phyloP scores from a whole-genome alignment of 2,113 vertebrate species.

The Odocoileus hemionus region DNA sequence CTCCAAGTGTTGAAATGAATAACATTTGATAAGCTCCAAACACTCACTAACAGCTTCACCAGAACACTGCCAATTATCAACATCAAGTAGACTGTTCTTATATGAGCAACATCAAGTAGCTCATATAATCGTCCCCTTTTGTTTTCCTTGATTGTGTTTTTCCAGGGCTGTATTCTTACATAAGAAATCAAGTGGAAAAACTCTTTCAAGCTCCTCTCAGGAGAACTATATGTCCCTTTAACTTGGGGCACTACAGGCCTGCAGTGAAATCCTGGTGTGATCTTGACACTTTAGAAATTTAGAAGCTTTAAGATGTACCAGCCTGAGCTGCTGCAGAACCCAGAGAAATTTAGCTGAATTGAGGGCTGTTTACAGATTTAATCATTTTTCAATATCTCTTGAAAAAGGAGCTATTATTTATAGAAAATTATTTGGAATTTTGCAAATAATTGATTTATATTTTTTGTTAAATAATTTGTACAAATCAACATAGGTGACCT shows the following conservation, averaged over 20 bases:
- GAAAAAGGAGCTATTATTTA: background rate
- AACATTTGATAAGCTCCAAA: constrained; percentile 4
- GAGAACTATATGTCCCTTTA: background rate
- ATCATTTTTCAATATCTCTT: background rate
- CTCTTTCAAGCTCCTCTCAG: background rate
- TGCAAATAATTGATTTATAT: background rate
- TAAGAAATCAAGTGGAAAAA: constrained; percentile 48
- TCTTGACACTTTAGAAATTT: background rate
- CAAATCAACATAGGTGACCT: background rate
- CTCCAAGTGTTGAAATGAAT: constrained; percentile 33
- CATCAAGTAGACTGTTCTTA: background rate
- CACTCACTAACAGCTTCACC: background rate
- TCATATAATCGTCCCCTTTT: constrained; percentile 4
- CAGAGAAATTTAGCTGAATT: background rate
- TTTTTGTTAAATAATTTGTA: constrained; percentile 3
- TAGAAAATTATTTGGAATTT: constrained; percentile 24
- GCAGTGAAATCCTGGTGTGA: background rate
- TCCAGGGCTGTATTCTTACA: background rate
- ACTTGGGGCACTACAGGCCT: background rate
- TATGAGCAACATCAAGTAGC: background rate
- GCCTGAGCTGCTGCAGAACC: background rate
- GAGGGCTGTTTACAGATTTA: background rate
- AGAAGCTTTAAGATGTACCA: background rate
- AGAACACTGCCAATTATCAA: background rate
- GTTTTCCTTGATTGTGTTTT: constrained; percentile 29